Evolutionary conservation across 2,113 vertebrate genomes (phyloP).

Genomic region (Myotis davidii): DNA sequence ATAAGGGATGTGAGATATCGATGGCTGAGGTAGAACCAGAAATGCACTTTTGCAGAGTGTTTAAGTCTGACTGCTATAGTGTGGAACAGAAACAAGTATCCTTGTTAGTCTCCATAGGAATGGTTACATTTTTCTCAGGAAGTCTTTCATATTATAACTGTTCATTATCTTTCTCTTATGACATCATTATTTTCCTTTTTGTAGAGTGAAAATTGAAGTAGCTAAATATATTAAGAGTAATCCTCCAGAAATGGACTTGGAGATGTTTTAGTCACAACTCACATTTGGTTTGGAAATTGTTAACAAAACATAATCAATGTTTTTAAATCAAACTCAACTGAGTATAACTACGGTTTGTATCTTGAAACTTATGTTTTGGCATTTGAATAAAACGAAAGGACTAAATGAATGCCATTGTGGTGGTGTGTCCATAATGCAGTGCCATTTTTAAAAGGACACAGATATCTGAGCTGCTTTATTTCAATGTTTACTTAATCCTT

Average conservation of each 20-base stretch:
- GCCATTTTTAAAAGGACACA: background rate
- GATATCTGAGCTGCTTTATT: conserved; percentile 9
- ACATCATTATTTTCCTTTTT: conserved; percentile 79
- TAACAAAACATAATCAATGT: conserved; percentile 79
- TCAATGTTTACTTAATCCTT: background rate
- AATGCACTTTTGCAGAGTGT: background rate
- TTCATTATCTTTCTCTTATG: conserved; percentile 42
- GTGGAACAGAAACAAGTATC: background rate
- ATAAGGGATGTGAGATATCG: background rate
- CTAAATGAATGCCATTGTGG: conserved; percentile 38
- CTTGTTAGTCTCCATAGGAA: background rate
- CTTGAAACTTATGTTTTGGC: conserved; percentile 75
- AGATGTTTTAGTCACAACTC: conserved; percentile 68
- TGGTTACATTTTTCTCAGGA: conserved; percentile 59
- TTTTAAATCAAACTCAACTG: conserved; percentile 82
- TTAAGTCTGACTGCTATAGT: background rate
- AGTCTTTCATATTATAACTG: conserved; percentile 33
- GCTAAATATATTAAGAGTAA: conserved; percentile 66
- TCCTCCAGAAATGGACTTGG: conserved; percentile 56
- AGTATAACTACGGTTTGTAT: conserved; percentile 82
- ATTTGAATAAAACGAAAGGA: conserved; percentile 84
- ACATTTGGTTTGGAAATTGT: conserved; percentile 83
- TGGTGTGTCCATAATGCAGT: conserved; percentile 31
- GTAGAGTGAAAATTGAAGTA: conserved; percentile 74
- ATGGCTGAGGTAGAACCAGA: conserved; percentile 7